Base-by-base conservation (phyloP, 2,113 vertebrate species). In the Patagioenas fasciata region DNA sequence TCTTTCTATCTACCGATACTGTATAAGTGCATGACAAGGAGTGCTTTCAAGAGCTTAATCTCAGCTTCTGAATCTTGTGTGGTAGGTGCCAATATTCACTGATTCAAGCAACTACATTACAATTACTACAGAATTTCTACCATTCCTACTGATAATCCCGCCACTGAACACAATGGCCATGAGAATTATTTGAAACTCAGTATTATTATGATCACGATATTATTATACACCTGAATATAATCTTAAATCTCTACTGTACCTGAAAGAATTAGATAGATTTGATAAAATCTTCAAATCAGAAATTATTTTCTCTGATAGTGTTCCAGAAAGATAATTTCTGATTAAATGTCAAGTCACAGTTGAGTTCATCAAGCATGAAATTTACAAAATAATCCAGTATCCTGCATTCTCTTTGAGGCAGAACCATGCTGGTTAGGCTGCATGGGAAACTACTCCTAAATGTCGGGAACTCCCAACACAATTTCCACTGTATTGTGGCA, bases 221-320 rank as follows among this genome's bases (percentile, higher is more conserved):
- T 44, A 44, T 44, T 44, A 44, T 44, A 44, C 42, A 44, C 42
- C 42, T 16, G 42, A 44, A 44, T 17, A 32, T 17, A 71, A 29
- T 26, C 23, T 73, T 66, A 78, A 75, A 89, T 62, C 26, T 44
- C 50, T 44, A n/a, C 47, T 72, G 42, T 67, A 50, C 47, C 42
- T 11, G 8, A 78, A 80, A 91, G 10, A 83, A 53, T 60, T 84
- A 93, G 19, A 32, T 60, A n/a, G 19, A 80, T 40, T 48, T 89
- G n/a, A 87, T 74, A 86, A 93, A 31, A 44, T 80, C 15, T 81
- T 95, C 74, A 88, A 83, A 64, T 61, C 75, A 70, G 47, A 95
- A 92, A 58, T 19, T 10, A 20, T 81, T 88, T 87, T 56, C 65
- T 42, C 28, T 88, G 58, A 71, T 54, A 94, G 65, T 69, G 51